These are phyloP conservation scores for Centruroides sculpturatus DNA, from an alignment of 1,140 invertebrate genomes.

Conservation along the genomic window DNA sequence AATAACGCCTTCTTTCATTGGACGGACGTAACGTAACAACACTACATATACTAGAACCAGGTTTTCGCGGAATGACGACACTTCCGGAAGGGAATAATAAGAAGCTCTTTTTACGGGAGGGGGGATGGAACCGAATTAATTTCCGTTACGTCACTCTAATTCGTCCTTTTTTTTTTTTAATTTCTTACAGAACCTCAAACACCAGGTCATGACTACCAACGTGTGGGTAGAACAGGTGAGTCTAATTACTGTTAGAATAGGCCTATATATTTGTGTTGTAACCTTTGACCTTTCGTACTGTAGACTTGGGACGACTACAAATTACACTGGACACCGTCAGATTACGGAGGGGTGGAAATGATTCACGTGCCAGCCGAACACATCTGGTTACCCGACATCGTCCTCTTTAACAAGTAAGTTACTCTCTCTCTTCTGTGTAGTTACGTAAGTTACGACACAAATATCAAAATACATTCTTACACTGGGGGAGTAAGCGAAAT, in stretches of 20 bases:
- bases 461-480: too few species aligned
- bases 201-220: slow-evolving; percentile 86
- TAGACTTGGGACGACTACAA: slow-evolving; percentile 94
- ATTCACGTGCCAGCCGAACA: slow-evolving; percentile 86
- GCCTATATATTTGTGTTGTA: slow-evolving; percentile 6
- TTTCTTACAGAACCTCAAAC: slow-evolving; percentile 73
- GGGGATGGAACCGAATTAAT: too few species aligned
- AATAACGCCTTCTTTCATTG: too few species aligned
- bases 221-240: slow-evolving; percentile 74
- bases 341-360: slow-evolving; percentile 87
- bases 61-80: too few species aligned
- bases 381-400: slow-evolving; percentile 90
- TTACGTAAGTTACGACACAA: too few species aligned
- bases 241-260: background rate
- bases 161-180: slow-evolving; percentile 29
- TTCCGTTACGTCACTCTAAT: too few species aligned
- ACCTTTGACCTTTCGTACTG: background rate
- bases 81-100: too few species aligned
- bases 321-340: slow-evolving; percentile 80
- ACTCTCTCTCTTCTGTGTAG: too few species aligned
- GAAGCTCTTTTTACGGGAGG: too few species aligned
- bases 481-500: too few species aligned
- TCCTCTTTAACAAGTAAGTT: slow-evolving; percentile 86
- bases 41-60: too few species aligned
- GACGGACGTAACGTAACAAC: too few species aligned